Base-by-base conservation (phyloP, 2,113 vertebrate genomes). In the Recurvirostra avosetta region DNA sequence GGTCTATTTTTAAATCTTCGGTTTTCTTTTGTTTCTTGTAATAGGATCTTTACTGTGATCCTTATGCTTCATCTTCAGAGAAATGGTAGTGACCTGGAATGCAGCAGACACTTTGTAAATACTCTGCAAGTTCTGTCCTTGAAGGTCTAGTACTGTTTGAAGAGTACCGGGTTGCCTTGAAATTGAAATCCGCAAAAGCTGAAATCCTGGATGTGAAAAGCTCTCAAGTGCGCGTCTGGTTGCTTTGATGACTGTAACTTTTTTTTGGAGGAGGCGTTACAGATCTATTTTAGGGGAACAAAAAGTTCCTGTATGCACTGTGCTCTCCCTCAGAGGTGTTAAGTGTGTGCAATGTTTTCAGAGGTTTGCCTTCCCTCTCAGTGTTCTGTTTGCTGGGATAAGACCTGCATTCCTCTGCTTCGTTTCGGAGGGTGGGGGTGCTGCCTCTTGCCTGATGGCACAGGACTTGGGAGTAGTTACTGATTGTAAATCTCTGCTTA, bases 11-110 rank as follows among this genome's bases (percentile, higher is more conserved):
- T 89, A 76, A 45, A n/a, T 36, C 59, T 62, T 66, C 41, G 12
- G n/a, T 83, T 84, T 86, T 74, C 79, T 59, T 93, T 94, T 90
- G 77, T 92, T 89, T 92, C 71, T 90, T 66, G 66, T 93, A 76
- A 76, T 34, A 45, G 10, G 41, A 84, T 87, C 71, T 83, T 85
- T 63, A 22, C 80, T 40, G 1, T 61, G 77, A 27, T 85, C 71
- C 53, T 85, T 71, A 2, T 4, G 1, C 68, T 52, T 43, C 55
- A 13, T 84, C 73, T 75, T 82, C 70, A 72, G 81, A 82, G 62
- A 32, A 40, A 13, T 1, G 2, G 34, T 25, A 36, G 32, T 16
- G 68, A 59, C 65, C 89, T 87, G 91, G 94, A 87, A 95, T 92
- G 74, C 61, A 19, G 92, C 68, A 77, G 78, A 16, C 13, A 4